Percentiles rank a stretch among this genome's conserved stretches.
Conservation (phyloP, 2,113 vertebrate species). For the Plotosus lineatus region DNA sequence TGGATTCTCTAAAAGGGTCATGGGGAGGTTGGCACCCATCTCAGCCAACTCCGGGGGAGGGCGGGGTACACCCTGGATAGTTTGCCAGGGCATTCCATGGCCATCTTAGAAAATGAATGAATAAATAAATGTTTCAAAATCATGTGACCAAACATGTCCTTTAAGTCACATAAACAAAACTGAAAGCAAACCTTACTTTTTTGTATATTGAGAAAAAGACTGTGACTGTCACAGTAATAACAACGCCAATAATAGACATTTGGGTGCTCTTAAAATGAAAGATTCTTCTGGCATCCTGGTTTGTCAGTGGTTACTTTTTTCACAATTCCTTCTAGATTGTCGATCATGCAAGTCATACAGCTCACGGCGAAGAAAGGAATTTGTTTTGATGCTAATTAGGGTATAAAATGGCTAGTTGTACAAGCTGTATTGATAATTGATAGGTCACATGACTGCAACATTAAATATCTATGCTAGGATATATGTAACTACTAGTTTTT, state of each 20-base stretch:
- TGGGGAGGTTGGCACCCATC: no score
- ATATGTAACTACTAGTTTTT: no score
- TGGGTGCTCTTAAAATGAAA: background rate
- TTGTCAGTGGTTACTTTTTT: no score
- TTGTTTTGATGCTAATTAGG: background rate
- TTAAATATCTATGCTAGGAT: background rate
- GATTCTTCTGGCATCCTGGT: background rate
- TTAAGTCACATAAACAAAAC: background rate
- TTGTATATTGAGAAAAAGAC: background rate
- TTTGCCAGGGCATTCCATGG: no score
- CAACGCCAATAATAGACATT: background rate
- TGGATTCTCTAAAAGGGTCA: no score
- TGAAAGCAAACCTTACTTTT: no score
- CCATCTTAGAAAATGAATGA: no score
- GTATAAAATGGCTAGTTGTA: background rate
- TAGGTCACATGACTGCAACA: background rate
- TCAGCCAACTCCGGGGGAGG: no score
- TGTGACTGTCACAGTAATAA: conserved; percentile 13
- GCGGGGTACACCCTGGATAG: no score
- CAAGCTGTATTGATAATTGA: background rate
- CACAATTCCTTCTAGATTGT: background rate
- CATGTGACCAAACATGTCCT: background rate
- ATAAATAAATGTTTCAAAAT: background rate
- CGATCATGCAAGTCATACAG: background rate
- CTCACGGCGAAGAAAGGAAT: background rate